These are phyloP conservation scores for Mystacornis crossleyi DNA, from an alignment of 2,113 vertebrate species.

Conservation along the genomic window DNA sequence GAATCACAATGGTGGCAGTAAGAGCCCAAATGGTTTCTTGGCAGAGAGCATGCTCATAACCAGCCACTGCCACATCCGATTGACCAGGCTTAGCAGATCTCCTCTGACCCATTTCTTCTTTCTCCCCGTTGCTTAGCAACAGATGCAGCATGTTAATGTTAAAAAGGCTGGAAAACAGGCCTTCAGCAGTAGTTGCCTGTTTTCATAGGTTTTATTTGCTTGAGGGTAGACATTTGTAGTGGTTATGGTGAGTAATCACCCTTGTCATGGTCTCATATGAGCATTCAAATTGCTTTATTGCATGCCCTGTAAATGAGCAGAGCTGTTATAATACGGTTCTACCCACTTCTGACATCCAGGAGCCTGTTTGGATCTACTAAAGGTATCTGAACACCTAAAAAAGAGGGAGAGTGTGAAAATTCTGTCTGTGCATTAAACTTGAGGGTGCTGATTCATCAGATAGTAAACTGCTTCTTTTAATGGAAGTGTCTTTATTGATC, in stretches of 20 bases:
- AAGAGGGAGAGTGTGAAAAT: not conserved
- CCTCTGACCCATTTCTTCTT: constrained; percentile 60
- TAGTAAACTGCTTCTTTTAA: not conserved
- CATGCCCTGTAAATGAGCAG: not conserved
- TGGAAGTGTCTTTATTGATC: not conserved
- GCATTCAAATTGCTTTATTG: constrained; percentile 23
- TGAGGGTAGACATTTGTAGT: constrained; percentile 23
- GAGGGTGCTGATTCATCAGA: not conserved
- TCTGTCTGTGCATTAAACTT: not conserved
- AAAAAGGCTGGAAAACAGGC: constrained; percentile 25
- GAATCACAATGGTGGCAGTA: not conserved
- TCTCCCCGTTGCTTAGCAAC: constrained; percentile 65
- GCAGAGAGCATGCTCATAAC: not conserved
- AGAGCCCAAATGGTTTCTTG: not conserved
- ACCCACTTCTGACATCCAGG: not conserved
- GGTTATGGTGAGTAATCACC: constrained; percentile 16
- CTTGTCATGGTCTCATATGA: constrained; percentile 23
- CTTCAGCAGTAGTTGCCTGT: not conserved
- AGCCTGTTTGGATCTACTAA: not conserved
- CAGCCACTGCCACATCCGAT: not conserved
- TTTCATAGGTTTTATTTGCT: constrained; percentile 20
- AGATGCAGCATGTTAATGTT: constrained; percentile 31
- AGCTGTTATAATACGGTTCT: not conserved
- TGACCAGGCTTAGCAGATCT: constrained; percentile 29
- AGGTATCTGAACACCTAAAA: not conserved